phyloP scores from a whole-genome alignment of 2,797 vertebrate species.

The Chromobotia macracanthus region DNA sequence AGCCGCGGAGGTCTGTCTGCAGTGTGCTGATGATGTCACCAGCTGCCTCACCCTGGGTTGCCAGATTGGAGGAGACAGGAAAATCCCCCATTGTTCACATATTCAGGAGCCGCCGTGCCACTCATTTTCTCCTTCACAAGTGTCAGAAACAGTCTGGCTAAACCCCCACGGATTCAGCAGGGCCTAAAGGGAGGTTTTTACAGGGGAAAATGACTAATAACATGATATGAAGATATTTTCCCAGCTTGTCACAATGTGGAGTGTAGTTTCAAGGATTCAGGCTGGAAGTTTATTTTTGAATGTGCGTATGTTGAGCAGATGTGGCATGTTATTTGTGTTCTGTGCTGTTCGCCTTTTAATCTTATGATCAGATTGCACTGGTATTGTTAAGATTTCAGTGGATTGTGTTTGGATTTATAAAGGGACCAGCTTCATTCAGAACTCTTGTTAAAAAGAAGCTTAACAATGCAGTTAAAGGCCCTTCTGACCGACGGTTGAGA shows the following conservation, averaged over 20 bases:
- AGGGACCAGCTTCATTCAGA: constrained; percentile 9
- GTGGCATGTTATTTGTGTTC: not conserved
- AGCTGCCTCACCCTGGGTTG: constrained; percentile 43
- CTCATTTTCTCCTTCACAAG: not conserved
- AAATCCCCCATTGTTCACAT: constrained; percentile 9
- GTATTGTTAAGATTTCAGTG: not conserved
- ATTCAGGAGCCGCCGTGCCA: not conserved
- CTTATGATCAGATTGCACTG: not conserved
- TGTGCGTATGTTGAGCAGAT: not conserved
- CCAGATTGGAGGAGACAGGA: constrained; percentile 35
- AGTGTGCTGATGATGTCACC: constrained; percentile 57
- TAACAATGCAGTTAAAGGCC: constrained; percentile 29
- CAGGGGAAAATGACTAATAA: constrained; percentile 19
- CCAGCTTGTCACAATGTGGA: not conserved
- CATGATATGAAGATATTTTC: constrained; percentile 25
- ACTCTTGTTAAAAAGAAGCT: constrained; percentile 6
- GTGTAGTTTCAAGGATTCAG: not conserved
- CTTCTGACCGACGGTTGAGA: constrained; percentile 23
- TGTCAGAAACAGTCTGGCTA: constrained; percentile 20
- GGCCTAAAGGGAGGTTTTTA: constrained; percentile 14
- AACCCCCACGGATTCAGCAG: not conserved
- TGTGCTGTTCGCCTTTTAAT: not conserved
- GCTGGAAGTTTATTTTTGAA: not conserved
- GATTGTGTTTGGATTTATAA: not conserved
- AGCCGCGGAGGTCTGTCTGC: constrained; percentile 47